Percentiles rank a stretch among this genome's conserved stretches.
Evolutionary conservation across 2,888 invertebrate genomes (phyloP).

Genomic region (Tipula helvola): DNA sequence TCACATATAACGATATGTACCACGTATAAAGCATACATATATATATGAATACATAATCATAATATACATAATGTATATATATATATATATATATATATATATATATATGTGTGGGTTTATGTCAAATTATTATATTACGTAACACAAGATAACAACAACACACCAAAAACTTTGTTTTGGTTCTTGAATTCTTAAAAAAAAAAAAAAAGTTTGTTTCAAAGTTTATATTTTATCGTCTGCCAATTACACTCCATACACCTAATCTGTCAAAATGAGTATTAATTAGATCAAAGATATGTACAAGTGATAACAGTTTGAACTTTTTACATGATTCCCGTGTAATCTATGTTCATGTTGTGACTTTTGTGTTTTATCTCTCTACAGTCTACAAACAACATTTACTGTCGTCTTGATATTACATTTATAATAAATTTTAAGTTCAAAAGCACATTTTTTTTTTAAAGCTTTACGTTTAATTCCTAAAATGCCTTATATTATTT

Average conservation of each 20-base stretch:
- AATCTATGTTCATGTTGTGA: not conserved
- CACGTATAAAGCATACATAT: not conserved
- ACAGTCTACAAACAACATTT: not conserved
- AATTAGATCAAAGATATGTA: not conserved
- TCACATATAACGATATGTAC: not conserved
- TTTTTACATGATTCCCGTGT: not conserved
- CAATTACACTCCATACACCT: not conserved
- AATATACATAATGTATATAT: not conserved
- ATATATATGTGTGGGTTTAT: not conserved
- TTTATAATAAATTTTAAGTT: not conserved
- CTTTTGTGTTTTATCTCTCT: not conserved
- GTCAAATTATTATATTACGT: not conserved
- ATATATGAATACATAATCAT: not conserved
- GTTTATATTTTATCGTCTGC: not conserved
- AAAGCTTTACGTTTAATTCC: not conserved
- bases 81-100: not conserved
- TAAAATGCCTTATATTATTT: not conserved
- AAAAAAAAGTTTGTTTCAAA: not conserved
- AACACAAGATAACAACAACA: not conserved
- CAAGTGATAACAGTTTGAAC: not conserved
- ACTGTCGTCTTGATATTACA: not conserved
- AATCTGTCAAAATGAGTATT: not conserved
- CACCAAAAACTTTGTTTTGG: not conserved
- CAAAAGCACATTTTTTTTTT: not conserved
- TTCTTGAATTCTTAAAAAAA: not conserved